Evolutionary conservation across 35 echinoderm and acorn worm species (phyloP).

Genomic region (Chiridota heheva): DNA sequence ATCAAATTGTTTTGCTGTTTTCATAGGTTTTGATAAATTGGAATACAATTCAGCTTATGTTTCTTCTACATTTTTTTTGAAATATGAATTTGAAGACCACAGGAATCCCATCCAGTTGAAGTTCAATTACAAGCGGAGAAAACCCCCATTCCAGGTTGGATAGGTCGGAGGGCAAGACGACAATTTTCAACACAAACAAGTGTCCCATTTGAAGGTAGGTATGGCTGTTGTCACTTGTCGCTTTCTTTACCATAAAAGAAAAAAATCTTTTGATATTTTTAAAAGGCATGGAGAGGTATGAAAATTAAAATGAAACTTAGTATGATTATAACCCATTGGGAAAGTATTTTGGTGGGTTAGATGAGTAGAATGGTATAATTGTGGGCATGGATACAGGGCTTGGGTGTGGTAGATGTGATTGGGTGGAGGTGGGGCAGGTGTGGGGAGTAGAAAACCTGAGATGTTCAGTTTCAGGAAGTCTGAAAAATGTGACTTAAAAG

Average conservation of each 20-base stretch:
- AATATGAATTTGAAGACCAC: too few species aligned
- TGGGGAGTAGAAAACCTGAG: too few species aligned
- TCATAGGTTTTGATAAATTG: too few species aligned
- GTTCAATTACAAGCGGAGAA: too few species aligned
- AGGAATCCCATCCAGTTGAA: too few species aligned
- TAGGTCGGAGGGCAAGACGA: slow-evolving; percentile 47
- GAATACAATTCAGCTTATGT: too few species aligned
- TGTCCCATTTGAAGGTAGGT: slow-evolving; percentile 49
- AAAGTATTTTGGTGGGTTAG: not conserved
- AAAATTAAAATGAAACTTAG: not conserved
- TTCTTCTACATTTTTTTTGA: too few species aligned
- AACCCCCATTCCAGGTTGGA: slow-evolving; percentile 70
- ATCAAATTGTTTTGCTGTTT: too few species aligned
- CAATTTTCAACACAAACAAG: slow-evolving; percentile 85
- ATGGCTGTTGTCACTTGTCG: not conserved
- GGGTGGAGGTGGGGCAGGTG: too few species aligned
- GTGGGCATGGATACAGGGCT: not conserved
- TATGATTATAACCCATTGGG: not conserved
- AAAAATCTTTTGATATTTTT: not conserved
- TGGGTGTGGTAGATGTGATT: too few species aligned
- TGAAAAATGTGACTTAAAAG: too few species aligned
- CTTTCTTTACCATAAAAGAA: not conserved
- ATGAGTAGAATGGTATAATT: not conserved
- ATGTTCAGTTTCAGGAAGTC: too few species aligned
- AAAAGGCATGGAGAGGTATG: not conserved